Base-by-base conservation (phyloP, 2,797 vertebrate species). In the Ptychobarbus kaznakovi region DNA sequence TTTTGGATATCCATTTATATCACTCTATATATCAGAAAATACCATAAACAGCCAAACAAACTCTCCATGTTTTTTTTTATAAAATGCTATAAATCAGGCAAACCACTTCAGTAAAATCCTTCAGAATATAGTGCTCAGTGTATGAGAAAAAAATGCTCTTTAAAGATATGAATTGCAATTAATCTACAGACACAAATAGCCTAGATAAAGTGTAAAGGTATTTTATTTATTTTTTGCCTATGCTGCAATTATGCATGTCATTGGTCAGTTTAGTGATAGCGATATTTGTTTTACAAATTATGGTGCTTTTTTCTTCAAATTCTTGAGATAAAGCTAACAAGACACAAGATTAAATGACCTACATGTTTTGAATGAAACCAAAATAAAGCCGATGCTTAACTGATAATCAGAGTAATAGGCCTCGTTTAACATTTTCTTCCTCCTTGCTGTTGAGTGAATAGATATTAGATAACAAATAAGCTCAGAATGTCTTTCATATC, bases 381-480 rank as follows among this genome's bases (percentile, higher is more conserved):
- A 86, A 81, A 86, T 49, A 82, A 87, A 84, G 77, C 75, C 80
- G 87, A 79, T 82, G n/a, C 40, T 87, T 79, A 84, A 86, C 77
- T 87, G 81, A 87, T 89, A 68, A 89, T 80, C 20, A 53, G 53
- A 78, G 72, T 82, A 85, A 83, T 61, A 83, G 78, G 83, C 78
- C 61, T 4, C 13, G 58, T 49, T 70, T 40, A 44, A 46, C 90
- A 85, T 89, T 90, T 90, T 92, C 91, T 92, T 92, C 91, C 91
- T 94, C 92, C 92, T 89, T 89, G 90, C 86, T 87, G 89, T 82
- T 90, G 92, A 91, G 84, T 86, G 91, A 92, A 82, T 91, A 89
- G 88, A 93, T 94, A 91, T 91, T 92, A 91, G 93, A 92, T 93
- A 93, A 93, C 91, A 92, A 93, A 94, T 90, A 92, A 49, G 84